Percentiles rank a stretch among this genome's conserved stretches.
These are phyloP conservation scores for Opisthograptis luteolata DNA, from an alignment of 2,888 invertebrate genomes.

Conservation along the genomic window DNA sequence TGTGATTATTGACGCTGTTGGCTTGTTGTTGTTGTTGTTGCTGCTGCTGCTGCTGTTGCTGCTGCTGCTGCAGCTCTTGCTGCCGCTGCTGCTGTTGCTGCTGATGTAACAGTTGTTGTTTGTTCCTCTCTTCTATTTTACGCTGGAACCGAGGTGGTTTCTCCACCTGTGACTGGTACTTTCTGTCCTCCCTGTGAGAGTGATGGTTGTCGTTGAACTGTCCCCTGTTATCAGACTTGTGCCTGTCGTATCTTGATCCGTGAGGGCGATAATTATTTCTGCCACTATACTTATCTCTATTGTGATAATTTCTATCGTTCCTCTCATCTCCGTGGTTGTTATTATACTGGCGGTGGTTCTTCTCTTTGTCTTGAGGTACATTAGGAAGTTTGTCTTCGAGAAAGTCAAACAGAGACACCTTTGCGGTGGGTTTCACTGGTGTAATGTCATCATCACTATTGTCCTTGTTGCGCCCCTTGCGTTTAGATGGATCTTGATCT, in stretches of 20 bases:
- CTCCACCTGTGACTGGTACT: constrained; percentile 75
- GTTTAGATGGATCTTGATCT: constrained; percentile 70
- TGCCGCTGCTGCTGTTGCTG: constrained; percentile 50
- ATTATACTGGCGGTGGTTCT: constrained; percentile 56
- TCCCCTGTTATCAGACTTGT: constrained; percentile 63
- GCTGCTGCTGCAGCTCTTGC: constrained; percentile 45
- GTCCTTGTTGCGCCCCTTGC: constrained; percentile 78
- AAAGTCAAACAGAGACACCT: constrained; percentile 92
- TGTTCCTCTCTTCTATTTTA: constrained; percentile 78
- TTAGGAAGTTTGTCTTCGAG: constrained; percentile 91
- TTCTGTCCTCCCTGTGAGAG: constrained; percentile 68
- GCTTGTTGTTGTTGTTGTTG: constrained; percentile 59
- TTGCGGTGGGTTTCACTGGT: constrained; percentile 89
- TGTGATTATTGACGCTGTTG: constrained; percentile 51
- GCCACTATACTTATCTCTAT: constrained; percentile 64
- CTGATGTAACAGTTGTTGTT: constrained; percentile 60
- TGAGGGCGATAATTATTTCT: constrained; percentile 64
- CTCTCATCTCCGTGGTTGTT: constrained; percentile 61
- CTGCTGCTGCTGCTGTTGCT: constrained; percentile 46
- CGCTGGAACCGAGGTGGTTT: constrained; percentile 87
- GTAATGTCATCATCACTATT: constrained; percentile 83
- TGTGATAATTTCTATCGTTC: constrained; percentile 60
- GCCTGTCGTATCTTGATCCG: constrained; percentile 63
- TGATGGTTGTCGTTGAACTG: constrained; percentile 68
- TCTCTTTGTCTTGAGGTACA: constrained; percentile 76